These are phyloP conservation scores for Ellobius talpinus DNA, from an alignment of 2,113 vertebrate genomes.

Conservation along the genomic window DNA sequence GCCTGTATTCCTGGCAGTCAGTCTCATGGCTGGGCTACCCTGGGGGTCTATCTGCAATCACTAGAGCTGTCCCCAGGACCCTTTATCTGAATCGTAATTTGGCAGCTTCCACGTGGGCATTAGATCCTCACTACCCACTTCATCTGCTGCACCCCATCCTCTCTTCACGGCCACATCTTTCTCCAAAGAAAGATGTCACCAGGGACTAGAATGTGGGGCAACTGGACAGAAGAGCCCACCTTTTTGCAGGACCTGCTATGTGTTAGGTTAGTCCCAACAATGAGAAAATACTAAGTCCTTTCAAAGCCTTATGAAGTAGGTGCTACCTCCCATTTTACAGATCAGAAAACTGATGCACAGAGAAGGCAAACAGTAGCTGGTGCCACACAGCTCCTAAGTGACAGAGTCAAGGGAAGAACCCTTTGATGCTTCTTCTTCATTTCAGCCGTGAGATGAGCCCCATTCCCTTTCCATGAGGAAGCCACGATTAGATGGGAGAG, in stretches of 20 bases:
- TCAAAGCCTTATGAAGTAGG: not conserved
- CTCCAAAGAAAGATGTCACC: not conserved
- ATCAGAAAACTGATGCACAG: not conserved
- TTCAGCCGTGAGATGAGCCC: not conserved
- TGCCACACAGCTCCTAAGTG: not conserved
- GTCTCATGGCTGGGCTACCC: not conserved
- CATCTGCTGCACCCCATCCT: too few species aligned
- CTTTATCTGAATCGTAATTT: not conserved
- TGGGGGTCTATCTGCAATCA: not conserved
- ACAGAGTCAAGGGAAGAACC: not conserved
- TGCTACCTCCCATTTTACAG: not conserved
- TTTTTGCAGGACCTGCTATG: not conserved
- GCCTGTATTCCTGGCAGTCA: not conserved
- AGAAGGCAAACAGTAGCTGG: not conserved
- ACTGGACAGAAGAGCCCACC: not conserved
- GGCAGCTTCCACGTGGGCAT: not conserved
- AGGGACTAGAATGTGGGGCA: fast-evolving
- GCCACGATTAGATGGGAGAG: too few species aligned
- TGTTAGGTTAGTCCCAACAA: not conserved
- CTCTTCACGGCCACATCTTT: fast-evolving
- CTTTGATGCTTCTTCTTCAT: not conserved
- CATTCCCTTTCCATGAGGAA: not conserved
- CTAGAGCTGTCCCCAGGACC: not conserved
- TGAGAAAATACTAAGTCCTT: not conserved
- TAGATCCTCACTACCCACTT: not conserved